Evolutionary conservation across 2,113 vertebrate genomes (phyloP).

Genomic region (Thamnaconus septentrionalis): DNA sequence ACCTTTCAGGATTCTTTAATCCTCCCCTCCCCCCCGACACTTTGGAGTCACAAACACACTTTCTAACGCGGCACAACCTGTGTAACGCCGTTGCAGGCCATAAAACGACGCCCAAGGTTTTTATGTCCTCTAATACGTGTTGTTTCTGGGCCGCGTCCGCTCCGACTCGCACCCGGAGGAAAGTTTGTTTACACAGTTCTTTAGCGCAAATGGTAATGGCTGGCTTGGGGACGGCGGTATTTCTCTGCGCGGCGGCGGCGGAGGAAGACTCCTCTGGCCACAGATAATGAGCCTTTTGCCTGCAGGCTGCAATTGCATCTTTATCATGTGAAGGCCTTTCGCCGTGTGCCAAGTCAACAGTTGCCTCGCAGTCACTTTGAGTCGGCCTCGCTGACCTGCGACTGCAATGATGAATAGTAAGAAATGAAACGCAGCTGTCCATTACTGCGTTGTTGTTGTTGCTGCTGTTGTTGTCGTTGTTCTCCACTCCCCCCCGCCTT

Average conservation of each 20-base stretch:
- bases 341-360: slow-evolving; percentile 43
- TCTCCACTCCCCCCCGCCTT: no score
- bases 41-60: slow-evolving; percentile 36
- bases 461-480: no score
- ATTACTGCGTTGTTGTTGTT: not conserved
- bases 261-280: slow-evolving; percentile 30
- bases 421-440: slow-evolving; percentile 1
- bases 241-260: slow-evolving; percentile 31
- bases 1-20: slow-evolving; percentile 41
- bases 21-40: not conserved
- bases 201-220: slow-evolving; percentile 56
- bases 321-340: slow-evolving; percentile 53
- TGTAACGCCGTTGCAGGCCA: slow-evolving; percentile 34
- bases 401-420: slow-evolving; percentile 19
- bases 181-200: slow-evolving; percentile 65
- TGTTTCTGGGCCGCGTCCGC: slow-evolving; percentile 54
- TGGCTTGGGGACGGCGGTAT: slow-evolving; percentile 48
- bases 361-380: slow-evolving; percentile 37
- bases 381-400: slow-evolving; percentile 15
- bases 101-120: slow-evolving; percentile 54
- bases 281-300: slow-evolving; percentile 58
- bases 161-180: slow-evolving; percentile 44
- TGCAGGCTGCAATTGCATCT: slow-evolving; percentile 62
- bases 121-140: slow-evolving; percentile 57
- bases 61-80: slow-evolving; percentile 34